Evolutionary conservation across 2,797 vertebrate genomes (phyloP).

Genomic region (Leucoraja ocellata): DNA sequence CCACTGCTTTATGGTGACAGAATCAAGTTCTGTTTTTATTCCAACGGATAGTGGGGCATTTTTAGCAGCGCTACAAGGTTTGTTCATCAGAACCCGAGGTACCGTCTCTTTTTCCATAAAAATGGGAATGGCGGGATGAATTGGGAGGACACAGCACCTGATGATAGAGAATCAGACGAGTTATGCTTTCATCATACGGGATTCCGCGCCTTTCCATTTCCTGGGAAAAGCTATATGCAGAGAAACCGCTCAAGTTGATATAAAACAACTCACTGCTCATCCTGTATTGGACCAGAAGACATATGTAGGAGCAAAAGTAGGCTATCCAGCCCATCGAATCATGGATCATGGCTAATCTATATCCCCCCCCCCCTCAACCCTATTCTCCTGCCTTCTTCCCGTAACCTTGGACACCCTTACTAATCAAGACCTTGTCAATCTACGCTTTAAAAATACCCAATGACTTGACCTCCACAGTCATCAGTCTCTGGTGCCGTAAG

Average conservation of each 20-base stretch:
- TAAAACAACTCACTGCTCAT: background rate
- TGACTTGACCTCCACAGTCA: no score
- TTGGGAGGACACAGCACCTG: background rate
- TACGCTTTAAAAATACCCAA: no score
- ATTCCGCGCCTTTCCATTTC: no score
- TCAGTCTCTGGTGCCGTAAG: no score
- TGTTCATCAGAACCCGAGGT: background rate
- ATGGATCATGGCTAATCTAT: no score
- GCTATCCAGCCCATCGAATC: no score
- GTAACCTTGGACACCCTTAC: no score
- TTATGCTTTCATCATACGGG: background rate
- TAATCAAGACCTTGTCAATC: no score
- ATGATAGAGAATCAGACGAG: background rate
- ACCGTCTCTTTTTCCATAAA: background rate
- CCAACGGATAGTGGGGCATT: background rate
- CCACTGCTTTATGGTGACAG: background rate
- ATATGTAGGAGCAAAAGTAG: no score
- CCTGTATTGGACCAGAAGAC: no score
- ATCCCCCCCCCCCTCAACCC: no score
- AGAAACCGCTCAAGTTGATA: background rate
- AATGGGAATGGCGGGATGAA: background rate
- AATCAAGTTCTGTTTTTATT: conserved; percentile 5
- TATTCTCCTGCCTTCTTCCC: no score
- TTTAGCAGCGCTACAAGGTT: background rate
- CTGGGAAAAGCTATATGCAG: background rate